Evolutionary conservation across 1,140 invertebrate species (phyloP), one percentile per base, ranked within the genome.

Genomic region (Steinernema khuongi): DNA sequence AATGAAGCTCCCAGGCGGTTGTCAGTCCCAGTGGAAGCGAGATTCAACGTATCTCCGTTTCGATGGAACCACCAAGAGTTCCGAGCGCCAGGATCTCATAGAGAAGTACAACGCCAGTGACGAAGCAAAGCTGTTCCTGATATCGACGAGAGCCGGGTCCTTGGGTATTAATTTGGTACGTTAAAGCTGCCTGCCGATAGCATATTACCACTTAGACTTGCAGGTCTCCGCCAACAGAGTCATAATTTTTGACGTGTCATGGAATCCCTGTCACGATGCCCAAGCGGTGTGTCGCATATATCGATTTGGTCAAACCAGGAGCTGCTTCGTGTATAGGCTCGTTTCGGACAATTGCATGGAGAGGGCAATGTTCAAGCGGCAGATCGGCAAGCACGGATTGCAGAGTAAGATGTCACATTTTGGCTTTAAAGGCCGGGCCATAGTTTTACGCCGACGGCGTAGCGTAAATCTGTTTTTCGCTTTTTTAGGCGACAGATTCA

Each of bases 181-280:
- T 60, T 17, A 77, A 43, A 68, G 11, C 67, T 81, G n/a, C n/a
- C n/a, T n/a, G n/a, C n/a, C n/a, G n/a, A n/a, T n/a, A n/a, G n/a
- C n/a, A n/a, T n/a, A n/a, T n/a, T n/a, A n/a, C n/a, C n/a, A n/a
- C n/a, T n/a, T n/a, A n/a, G n/a, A n/a, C n/a, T 50, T 75, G 67
- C 32, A 81, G 78, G 84, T 89, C 29, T 96, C 95, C 28, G 96
- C 96, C 0, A 98, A 97, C 88, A 88, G 96, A 67, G 96, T 97
- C 0, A 91, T 99, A 28, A 94, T 99, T 31, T 92, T 98, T 81
- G 96, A 99, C 88, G 95, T 95, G 33, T 96, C 93, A 1, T 99
- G 96, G 95, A 99, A 99, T 88, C 96, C 96, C n/a, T 97, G 96
- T 83, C 95, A 98, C 85, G 96, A 99, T 85, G 96, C 94, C 0